Evolutionary conservation across 2,113 vertebrate genomes (phyloP).

Genomic region (Taxidea taxus): DNA sequence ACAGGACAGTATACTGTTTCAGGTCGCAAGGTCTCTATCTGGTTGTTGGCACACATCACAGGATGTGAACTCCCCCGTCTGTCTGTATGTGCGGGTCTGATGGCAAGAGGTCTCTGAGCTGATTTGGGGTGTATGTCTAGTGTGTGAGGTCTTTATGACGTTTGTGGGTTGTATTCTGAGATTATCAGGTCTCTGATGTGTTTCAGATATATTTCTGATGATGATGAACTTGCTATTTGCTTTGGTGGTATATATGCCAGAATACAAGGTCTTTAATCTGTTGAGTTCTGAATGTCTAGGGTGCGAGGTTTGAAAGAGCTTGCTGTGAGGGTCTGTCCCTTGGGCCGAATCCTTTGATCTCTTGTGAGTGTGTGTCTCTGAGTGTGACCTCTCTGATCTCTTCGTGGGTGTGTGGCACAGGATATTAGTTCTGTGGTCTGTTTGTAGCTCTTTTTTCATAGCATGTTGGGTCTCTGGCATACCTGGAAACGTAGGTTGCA

Average conservation of each 20-base stretch:
- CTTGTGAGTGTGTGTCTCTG: background rate
- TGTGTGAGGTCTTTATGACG: background rate
- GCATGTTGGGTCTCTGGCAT: background rate
- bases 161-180: background rate
- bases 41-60: background rate
- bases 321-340: background rate
- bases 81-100: background rate
- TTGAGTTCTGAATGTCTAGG: background rate
- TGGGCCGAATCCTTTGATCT: background rate
- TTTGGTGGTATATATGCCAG: background rate
- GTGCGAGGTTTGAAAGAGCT: background rate
- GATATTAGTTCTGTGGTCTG: background rate
- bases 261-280: background rate
- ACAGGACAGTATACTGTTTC: background rate
- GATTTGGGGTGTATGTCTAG: background rate
- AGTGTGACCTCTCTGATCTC: background rate
- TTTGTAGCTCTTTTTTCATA: background rate
- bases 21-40: background rate
- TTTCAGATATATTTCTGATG: background rate
- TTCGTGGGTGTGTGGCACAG: background rate
- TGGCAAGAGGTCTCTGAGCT: background rate
- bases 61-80: background rate
- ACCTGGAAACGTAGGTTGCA: background rate
- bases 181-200: background rate
- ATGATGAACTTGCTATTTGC: background rate